Evolutionary conservation across 2,888 invertebrate genomes (phyloP).

Genomic region (Coelopa pilipes): DNA sequence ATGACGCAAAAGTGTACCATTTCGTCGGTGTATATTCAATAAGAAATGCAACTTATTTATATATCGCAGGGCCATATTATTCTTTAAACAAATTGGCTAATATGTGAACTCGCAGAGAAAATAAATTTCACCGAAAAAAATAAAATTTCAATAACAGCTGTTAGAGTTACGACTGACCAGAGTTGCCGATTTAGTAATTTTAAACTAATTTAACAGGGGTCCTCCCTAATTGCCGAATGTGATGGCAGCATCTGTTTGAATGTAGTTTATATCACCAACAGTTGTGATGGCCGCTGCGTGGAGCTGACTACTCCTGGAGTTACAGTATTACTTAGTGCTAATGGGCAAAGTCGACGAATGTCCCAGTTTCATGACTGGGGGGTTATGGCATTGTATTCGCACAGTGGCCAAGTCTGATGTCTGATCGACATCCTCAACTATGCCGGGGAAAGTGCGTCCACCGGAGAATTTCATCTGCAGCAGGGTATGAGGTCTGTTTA

Average conservation of each 20-base stretch:
- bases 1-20: conserved; percentile 37
- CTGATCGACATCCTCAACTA: conserved; percentile 85
- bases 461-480: conserved; percentile 78
- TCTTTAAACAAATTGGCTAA: too few relatives aligned
- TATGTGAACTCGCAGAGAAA: too few relatives aligned
- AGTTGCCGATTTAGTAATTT: too few relatives aligned
- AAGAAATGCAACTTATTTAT: conserved; percentile 48
- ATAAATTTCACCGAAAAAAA: too few relatives aligned
- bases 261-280: conserved; percentile 84
- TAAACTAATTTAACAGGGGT: too few relatives aligned
- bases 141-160: too few relatives aligned
- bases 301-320: conserved; percentile 91
- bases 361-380: conserved; percentile 85
- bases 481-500: conserved; percentile 77
- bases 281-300: conserved; percentile 75
- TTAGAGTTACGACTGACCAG: too few relatives aligned
- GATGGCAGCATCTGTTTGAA: conserved; percentile 97
- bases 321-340: conserved; percentile 89
- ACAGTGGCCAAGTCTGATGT: conserved; percentile 89
- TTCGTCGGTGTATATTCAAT: conserved; percentile 43
- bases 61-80: conserved; percentile 55
- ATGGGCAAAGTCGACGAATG: conserved; percentile 79
- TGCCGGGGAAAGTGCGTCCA: conserved; percentile 77
- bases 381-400: conserved; percentile 79
- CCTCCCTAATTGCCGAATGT: conserved; percentile 97